Base-by-base conservation (phyloP, 2,797 vertebrate genomes). In the Morus bassanus region DNA sequence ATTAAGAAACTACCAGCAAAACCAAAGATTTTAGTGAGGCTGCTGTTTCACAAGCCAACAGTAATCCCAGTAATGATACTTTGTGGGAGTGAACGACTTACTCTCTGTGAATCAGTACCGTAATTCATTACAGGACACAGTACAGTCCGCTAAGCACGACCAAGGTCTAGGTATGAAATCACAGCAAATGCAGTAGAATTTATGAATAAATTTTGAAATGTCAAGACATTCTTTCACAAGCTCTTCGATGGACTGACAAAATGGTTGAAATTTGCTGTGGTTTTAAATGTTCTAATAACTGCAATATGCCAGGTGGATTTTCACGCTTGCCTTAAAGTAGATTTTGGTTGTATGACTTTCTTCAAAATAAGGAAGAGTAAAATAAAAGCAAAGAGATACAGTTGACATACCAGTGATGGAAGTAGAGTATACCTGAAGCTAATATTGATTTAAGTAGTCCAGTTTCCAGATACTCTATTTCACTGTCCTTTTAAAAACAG, bases 1-100 rank as follows among this genome's bases (percentile, higher is more conserved):
- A 85, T 64, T 53, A 82, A 78, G 67, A 92, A 83, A 95, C 70
- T 82, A 91, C 23, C n/a, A 85, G 30, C 18, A 93, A 89, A 77
- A 0, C 2, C 3, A 56, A 85, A 74, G 35, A 35, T 56, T 59
- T 76, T 51, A 78, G 41, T 9, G 11, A 81, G 53, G 13, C 18
- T 7, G 1, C 11, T 23, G 3, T 54, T 85, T 21, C 64, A 31
- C 33, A 84, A 88, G 14, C 8, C 77, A 79, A 39, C 22, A 69
- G n/a, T 31, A 73, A 92, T 45, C 30, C 41, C 30, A 43, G 15
- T 54, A 67, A 82, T 37, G 59, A n/a, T 39, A 61, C 17, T 25
- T 61, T 21, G 68, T 21, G 23, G 7, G 19, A 79, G 45, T 1
- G 10, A 82, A 60, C 1, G 3, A 51, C 16, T 60, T 33, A 18